Evolutionary conservation across 2,888 invertebrate species (phyloP).

Genomic region (Nephrocerus scutellatus): DNA sequence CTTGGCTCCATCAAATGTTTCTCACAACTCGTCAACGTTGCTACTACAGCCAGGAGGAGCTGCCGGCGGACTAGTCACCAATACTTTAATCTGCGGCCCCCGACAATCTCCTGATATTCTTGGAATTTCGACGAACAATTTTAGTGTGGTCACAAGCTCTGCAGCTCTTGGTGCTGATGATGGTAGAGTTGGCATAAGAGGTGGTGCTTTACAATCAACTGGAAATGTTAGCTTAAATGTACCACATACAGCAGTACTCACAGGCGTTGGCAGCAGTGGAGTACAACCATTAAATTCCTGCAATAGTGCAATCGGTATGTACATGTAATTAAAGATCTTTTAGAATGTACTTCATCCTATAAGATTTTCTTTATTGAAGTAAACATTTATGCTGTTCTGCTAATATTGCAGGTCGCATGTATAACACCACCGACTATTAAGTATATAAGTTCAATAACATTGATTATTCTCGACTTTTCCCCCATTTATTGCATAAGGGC

Average conservation of each 20-base stretch:
- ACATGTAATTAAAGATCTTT: no score
- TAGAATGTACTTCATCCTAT: no score
- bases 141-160: slow-evolving; percentile 28
- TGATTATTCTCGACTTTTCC: no score
- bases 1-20: slow-evolving; percentile 35
- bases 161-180: slow-evolving; percentile 10
- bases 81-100: slow-evolving; percentile 32
- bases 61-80: no score
- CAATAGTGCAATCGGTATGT: slow-evolving; percentile 26
- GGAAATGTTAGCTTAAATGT: no score
- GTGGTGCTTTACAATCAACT: no score
- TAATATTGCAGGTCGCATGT: no score
- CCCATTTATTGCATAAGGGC: no score
- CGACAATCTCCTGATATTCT: slow-evolving; percentile 45
- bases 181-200: slow-evolving; percentile 1
- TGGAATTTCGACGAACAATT: slow-evolving; percentile 37
- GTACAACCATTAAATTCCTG: slow-evolving; percentile 25
- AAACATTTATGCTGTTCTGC: no score
- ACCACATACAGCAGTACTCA: slow-evolving; percentile 27
- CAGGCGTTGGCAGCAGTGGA: slow-evolving; percentile 21
- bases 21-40: slow-evolving; percentile 34
- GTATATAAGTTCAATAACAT: no score
- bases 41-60: slow-evolving; percentile 29
- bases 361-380: no score
- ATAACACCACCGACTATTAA: no score